Conservation (phyloP, 2,797 vertebrate genomes). For the Acanthiza pusilla region DNA sequence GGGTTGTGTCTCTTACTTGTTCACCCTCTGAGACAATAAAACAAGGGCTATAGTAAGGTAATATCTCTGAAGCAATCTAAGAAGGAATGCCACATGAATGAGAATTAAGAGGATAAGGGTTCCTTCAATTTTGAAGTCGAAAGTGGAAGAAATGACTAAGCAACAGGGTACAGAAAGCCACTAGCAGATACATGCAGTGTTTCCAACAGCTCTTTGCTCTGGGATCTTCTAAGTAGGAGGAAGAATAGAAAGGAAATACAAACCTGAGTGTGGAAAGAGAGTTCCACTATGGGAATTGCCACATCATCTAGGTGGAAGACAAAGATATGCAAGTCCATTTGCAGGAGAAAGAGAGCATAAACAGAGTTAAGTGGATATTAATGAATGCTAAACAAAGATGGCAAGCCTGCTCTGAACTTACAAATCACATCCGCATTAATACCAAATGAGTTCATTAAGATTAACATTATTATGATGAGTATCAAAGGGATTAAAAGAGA, state of each 20-base stretch:
- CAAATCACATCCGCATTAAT: slow-evolving; percentile 71
- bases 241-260: slow-evolving; percentile 22
- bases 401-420: slow-evolving; percentile 48
- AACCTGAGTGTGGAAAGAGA: not conserved
- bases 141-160: slow-evolving; percentile 38
- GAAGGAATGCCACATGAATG: not conserved
- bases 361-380: slow-evolving; percentile 54
- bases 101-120: not conserved
- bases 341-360: slow-evolving; percentile 24
- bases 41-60: not conserved
- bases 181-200: not conserved
- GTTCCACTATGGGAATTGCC: not conserved
- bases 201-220: not conserved
- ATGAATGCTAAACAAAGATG: slow-evolving; percentile 53
- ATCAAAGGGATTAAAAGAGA: slow-evolving; percentile 73
- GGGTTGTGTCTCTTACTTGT: not conserved
- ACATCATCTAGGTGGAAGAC: slow-evolving; percentile 23
- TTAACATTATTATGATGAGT: slow-evolving; percentile 75
- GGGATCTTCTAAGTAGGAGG: not conserved
- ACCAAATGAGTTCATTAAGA: slow-evolving; percentile 73
- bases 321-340: not conserved
- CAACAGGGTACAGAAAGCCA: not conserved
- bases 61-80: not conserved
- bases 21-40: slow-evolving; percentile 37
- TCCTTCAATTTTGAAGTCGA: not conserved